A percentile compares a stretch with the other conserved stretches of the same genome.
Conservation (phyloP, 2,888 invertebrate species). For the Cerastoderma edule region DNA sequence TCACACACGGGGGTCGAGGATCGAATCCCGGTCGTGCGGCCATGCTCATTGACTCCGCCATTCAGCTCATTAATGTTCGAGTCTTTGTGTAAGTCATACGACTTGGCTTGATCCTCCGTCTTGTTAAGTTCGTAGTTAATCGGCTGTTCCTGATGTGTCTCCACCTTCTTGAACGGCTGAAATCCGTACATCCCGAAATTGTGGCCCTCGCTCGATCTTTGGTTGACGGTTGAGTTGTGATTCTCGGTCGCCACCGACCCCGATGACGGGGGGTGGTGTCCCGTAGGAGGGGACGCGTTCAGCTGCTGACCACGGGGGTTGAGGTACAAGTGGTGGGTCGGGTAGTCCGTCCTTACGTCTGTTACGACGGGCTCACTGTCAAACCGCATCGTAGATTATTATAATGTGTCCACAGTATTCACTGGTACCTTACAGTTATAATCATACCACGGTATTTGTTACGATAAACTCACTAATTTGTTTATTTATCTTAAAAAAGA, state of each 20-base stretch:
- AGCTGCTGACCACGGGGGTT: constrained; percentile 31
- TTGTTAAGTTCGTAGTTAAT: constrained; percentile 18
- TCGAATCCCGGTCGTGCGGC: constrained; percentile 29
- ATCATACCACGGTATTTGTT: too few relatives aligned
- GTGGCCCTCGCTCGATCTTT: neutral
- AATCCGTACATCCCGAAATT: constrained; percentile 8
- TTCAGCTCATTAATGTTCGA: neutral
- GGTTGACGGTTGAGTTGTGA: neutral
- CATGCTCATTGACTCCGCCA: neutral
- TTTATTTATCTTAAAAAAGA: neutral
- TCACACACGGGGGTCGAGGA: constrained; percentile 53
- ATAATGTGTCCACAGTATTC: neutral
- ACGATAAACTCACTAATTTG: neutral
- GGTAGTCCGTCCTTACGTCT: constrained; percentile 52
- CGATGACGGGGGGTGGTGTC: constrained; percentile 42
- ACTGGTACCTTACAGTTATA: too few relatives aligned
- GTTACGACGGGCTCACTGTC: constrained; percentile 57
- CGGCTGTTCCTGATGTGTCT: constrained; percentile 14
- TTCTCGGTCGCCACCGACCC: neutral
- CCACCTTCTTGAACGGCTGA: neutral
- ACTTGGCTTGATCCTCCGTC: neutral
- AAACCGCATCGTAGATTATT: constrained; percentile 61
- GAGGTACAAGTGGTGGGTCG: constrained; percentile 43
- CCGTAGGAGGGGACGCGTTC: constrained; percentile 50
- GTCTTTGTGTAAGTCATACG: constrained; percentile 11